A percentile compares a stretch with the other conserved stretches of the same genome.
These are phyloP conservation scores for Phania funesta DNA, from an alignment of 2,888 invertebrate species.

Conservation along the genomic window DNA sequence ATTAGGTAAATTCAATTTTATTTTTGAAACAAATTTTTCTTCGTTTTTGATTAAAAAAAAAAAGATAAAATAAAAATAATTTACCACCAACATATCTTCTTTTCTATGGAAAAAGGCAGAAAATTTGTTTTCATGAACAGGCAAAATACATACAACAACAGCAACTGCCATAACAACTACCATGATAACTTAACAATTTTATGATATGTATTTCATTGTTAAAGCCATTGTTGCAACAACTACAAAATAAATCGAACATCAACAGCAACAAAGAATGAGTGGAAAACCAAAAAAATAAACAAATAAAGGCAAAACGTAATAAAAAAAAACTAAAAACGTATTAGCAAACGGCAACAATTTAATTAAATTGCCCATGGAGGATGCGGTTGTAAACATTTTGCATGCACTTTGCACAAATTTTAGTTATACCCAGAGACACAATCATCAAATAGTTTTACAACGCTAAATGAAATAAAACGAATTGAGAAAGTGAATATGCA, in stretches of 20 bases:
- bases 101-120: conserved; percentile 15
- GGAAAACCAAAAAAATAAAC: conserved; percentile 4
- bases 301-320: conserved; percentile 14
- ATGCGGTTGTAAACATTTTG: conserved; percentile 68
- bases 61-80: conserved; percentile 2
- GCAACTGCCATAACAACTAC: conserved; percentile 22
- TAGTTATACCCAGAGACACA: conserved; percentile 51
- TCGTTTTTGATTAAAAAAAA: too few relatives aligned
- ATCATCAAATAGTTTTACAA: conserved; percentile 55
- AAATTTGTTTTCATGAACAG: conserved; percentile 47
- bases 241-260: conserved; percentile 33
- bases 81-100: conserved; percentile 50
- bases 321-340: conserved; percentile 61
- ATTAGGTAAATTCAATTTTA: conserved; percentile 29
- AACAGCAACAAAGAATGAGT: conserved; percentile 35
- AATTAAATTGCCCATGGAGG: conserved; percentile 74
- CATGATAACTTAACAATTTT: conserved; percentile 54
- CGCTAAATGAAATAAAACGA: conserved; percentile 44
- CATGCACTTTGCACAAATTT: conserved; percentile 66
- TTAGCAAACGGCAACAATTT: conserved; percentile 72
- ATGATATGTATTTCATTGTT: conserved; percentile 64
- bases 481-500: conserved; percentile 20
- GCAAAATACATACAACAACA: conserved; percentile 34
- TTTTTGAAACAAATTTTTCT: not conserved
- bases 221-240: conserved; percentile 53